Evolutionary conservation across 2,797 vertebrate species (phyloP).

Genomic region (Psittacula derbiana): DNA sequence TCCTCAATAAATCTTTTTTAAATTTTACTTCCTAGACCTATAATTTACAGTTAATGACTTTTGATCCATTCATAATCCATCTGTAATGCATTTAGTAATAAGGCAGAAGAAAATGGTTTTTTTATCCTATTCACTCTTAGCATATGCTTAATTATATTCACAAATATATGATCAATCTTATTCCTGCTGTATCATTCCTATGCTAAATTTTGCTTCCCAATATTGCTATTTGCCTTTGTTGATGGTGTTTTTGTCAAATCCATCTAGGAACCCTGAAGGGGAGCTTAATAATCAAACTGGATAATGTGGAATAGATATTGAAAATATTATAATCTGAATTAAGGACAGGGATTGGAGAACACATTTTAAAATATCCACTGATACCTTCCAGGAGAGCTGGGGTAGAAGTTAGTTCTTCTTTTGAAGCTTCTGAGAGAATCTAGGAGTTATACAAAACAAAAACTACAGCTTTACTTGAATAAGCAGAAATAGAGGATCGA

Average conservation of each 20-base stretch:
- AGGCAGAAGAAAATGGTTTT: background rate
- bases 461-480: background rate
- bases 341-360: background rate
- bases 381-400: background rate
- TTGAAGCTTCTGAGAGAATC: background rate
- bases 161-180: background rate
- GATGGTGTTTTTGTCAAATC: background rate
- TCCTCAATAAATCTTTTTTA: background rate
- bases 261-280: background rate
- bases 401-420: background rate
- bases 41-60: background rate
- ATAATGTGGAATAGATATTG: background rate
- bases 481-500: background rate
- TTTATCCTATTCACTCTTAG: background rate
- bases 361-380: background rate
- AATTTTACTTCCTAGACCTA: background rate
- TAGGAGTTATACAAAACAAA: background rate
- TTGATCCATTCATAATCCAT: background rate
- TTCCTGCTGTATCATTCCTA: background rate
- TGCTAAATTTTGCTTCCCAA: background rate
- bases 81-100: background rate
- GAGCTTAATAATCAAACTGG: background rate
- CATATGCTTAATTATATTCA: background rate
- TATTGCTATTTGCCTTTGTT: background rate
- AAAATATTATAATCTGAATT: background rate